Evolutionary conservation across 92 coral and sea anemone species (phyloP).

Genomic region (Siderastrea radians): DNA sequence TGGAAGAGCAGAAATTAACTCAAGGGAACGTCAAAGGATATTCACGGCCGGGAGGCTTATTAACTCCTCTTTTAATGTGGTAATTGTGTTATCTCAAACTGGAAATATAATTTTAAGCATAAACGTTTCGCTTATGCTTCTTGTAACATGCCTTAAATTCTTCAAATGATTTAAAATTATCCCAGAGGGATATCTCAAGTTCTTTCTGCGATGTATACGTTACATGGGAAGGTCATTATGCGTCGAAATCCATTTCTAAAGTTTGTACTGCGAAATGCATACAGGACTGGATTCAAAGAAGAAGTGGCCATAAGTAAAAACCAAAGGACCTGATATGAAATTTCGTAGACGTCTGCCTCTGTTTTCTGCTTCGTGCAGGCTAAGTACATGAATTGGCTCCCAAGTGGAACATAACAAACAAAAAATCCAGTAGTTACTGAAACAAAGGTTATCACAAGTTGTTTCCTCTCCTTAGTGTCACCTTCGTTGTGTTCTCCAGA

Average conservation of each 20-base stretch:
- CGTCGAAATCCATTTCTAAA: constrained; percentile 39
- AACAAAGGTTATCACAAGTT: constrained; percentile 11
- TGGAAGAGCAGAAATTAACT: too few species aligned
- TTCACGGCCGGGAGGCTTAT: too few species aligned
- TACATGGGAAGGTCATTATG: neutral
- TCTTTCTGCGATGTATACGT: neutral
- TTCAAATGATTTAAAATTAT: too few species aligned
- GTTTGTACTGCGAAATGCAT: constrained; percentile 48
- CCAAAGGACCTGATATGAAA: neutral
- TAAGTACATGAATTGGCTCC: neutral
- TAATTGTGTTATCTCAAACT: too few species aligned
- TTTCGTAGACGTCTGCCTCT: neutral
- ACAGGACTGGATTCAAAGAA: constrained; percentile 33
- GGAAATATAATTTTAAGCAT: too few species aligned
- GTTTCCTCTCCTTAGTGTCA: neutral
- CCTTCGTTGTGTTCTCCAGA: neutral
- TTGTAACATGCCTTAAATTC: too few species aligned
- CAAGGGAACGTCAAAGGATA: too few species aligned
- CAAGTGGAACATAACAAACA: constrained; percentile 17
- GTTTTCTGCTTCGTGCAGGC: neutral
- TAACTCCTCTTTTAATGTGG: too few species aligned
- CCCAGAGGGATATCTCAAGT: neutral
- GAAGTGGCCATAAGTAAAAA: constrained; percentile 6
- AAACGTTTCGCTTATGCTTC: too few species aligned
- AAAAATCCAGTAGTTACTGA: neutral